Evolutionary conservation across 1,140 invertebrate genomes (phyloP).

Genomic region (Lepeophtheirus salmonis): DNA sequence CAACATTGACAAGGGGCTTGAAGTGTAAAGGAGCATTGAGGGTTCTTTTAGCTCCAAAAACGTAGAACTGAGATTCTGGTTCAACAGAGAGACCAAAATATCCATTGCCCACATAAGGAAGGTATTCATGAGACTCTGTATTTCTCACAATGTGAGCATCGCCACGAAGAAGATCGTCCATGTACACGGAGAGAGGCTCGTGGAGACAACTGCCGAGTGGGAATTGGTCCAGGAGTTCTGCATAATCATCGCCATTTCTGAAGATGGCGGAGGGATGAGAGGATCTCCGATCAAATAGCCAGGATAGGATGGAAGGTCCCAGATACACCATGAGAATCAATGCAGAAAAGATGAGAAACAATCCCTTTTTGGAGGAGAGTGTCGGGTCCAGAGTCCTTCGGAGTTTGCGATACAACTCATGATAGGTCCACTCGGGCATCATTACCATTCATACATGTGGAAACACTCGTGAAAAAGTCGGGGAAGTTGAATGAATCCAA

Average conservation of each 20-base stretch:
- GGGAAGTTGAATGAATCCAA: too few species aligned
- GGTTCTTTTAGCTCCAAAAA: slow-evolving; percentile 16
- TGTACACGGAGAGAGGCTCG: neutral
- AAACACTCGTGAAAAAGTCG: too few species aligned
- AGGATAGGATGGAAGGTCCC: slow-evolving; percentile 23
- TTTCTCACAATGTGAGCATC: slow-evolving; percentile 14
- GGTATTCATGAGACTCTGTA: slow-evolving; percentile 6
- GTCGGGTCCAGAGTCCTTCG: slow-evolving; percentile 7
- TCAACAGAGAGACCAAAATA: slow-evolving; percentile 26
- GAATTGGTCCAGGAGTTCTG: neutral
- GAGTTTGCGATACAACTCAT: neutral
- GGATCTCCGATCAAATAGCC: slow-evolving; percentile 15
- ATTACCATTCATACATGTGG: too few species aligned
- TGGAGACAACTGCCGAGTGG: neutral
- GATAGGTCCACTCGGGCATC: neutral
- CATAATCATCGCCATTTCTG: neutral
- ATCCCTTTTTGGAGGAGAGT: slow-evolving; percentile 12
- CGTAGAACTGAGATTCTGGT: slow-evolving; percentile 15
- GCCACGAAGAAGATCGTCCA: slow-evolving; percentile 17
- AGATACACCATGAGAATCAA: slow-evolving; percentile 23
- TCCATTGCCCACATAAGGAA: slow-evolving; percentile 31
- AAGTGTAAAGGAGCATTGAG: slow-evolving; percentile 12
- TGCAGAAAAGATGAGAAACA: slow-evolving; percentile 14
- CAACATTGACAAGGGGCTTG: slow-evolving; percentile 13
- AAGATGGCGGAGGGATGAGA: neutral